Evolutionary conservation across 2,113 vertebrate genomes (phyloP).

Genomic region (Lagopus leucura): DNA sequence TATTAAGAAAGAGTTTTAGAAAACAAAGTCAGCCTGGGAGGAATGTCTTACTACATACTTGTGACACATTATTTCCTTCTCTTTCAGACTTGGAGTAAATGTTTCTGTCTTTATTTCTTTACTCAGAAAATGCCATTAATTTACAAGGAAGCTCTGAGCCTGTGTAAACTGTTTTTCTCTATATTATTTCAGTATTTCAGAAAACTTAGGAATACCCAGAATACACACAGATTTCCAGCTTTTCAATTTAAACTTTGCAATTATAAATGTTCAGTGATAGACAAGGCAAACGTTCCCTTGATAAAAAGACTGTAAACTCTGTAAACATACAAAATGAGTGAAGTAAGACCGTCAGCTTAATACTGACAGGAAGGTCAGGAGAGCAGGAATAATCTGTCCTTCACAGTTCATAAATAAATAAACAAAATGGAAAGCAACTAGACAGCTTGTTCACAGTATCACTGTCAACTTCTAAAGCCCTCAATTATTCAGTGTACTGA

Average conservation of each 20-base stretch:
- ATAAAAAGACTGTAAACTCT: background rate
- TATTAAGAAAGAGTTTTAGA: background rate
- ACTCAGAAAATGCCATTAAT: background rate
- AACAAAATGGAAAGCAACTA: background rate
- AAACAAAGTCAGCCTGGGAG: rapidly evolving
- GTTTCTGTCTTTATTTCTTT: background rate
- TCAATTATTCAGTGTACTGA: background rate
- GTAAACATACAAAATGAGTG: background rate
- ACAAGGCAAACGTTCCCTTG: background rate
- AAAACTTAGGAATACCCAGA: background rate
- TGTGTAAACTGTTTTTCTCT: background rate
- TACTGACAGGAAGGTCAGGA: background rate
- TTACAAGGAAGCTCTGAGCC: background rate
- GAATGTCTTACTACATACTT: background rate
- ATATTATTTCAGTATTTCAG: background rate
- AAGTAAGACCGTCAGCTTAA: background rate
- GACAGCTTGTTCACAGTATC: background rate
- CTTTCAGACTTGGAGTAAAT: background rate
- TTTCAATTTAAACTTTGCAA: background rate
- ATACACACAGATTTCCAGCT: background rate
- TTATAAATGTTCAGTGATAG: background rate
- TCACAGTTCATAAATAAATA: background rate
- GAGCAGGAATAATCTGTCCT: background rate
- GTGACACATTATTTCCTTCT: background rate
- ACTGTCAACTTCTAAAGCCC: background rate